phyloP scores from a whole-genome alignment of 2,797 vertebrate genomes.

The Micrastur ruficollis region DNA sequence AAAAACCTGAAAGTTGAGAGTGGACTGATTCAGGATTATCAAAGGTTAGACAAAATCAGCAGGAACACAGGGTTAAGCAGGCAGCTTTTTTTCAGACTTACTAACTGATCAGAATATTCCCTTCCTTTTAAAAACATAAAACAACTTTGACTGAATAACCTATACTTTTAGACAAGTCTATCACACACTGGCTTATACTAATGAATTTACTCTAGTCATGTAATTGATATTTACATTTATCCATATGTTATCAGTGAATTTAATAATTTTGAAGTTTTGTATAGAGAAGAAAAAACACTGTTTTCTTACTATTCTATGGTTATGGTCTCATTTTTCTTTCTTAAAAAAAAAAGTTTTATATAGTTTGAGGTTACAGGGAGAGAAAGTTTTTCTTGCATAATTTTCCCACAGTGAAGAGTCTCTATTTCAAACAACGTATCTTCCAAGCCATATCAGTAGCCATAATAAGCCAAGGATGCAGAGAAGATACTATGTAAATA shows the following conservation, averaged over 20 bases:
- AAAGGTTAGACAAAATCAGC: neutral
- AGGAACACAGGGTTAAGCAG: neutral
- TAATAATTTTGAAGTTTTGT: neutral
- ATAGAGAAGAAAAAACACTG: neutral
- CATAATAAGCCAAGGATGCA: neutral
- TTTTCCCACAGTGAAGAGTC: neutral
- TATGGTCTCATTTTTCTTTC: neutral
- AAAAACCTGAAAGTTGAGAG: neutral
- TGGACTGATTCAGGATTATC: neutral
- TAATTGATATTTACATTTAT: neutral
- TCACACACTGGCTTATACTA: rapidly evolving
- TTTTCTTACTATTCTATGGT: neutral
- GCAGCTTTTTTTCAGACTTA: neutral
- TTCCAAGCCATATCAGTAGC: neutral
- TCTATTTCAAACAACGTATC: neutral
- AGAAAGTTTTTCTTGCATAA: neutral
- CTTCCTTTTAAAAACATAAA: neutral
- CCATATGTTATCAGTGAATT: neutral
- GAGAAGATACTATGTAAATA: neutral
- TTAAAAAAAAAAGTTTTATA: neutral
- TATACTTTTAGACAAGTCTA: neutral
- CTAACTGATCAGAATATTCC: neutral
- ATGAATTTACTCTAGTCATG: neutral
- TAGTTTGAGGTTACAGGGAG: neutral
- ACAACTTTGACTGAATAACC: neutral